Conservation (phyloP, 2,113 vertebrate species). For the Otis tarda region DNA sequence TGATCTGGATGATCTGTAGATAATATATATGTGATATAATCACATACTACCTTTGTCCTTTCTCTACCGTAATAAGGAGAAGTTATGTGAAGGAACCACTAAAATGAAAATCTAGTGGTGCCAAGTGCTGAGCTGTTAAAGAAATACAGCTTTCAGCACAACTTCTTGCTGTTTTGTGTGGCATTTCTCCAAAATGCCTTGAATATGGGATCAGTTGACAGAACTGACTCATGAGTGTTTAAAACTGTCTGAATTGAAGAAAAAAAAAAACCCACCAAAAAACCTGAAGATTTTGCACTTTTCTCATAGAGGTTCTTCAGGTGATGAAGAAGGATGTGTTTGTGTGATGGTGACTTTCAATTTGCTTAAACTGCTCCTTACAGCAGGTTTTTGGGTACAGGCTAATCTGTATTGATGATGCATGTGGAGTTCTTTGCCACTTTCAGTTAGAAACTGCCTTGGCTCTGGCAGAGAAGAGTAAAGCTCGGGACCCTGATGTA, state of each 20-base stretch:
- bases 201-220: not conserved
- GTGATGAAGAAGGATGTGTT: not conserved
- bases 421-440: not conserved
- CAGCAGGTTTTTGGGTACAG: not conserved
- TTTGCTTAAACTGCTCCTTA: not conserved
- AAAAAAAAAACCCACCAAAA: not conserved
- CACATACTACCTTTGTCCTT: not conserved
- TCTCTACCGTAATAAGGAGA: not conserved
- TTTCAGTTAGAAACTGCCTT: not conserved
- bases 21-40: not conserved
- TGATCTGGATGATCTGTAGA: not conserved
- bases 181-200: not conserved
- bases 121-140: not conserved
- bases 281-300: not conserved
- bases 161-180: not conserved
- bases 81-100: not conserved
- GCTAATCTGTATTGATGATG: not conserved
- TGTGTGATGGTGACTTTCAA: not conserved
- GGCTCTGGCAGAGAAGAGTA: not conserved
- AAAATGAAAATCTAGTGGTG: not conserved
- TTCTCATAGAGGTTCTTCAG: not conserved
- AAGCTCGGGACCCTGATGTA: not conserved
- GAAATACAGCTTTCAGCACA: not conserved
- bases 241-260: not conserved
- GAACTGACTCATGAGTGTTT: not conserved